Evolutionary conservation across 2,888 invertebrate species (phyloP).

Genomic region (Lepidonotus clava): DNA sequence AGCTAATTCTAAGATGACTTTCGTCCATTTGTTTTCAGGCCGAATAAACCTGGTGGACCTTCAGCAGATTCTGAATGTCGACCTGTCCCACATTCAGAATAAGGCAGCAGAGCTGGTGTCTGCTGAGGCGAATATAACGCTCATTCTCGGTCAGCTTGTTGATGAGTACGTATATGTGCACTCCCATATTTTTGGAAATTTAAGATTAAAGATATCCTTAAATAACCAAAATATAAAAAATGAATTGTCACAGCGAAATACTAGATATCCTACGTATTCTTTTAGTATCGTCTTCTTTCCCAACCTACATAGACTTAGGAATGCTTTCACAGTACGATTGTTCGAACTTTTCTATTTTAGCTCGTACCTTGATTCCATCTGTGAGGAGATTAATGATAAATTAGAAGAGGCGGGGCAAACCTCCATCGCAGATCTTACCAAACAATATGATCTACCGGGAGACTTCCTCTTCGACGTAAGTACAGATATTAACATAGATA

Average conservation of each 20-base stretch:
- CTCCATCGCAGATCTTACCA: conserved; percentile 91
- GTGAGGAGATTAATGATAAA: conserved; percentile 95
- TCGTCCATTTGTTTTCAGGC: conserved; percentile 82
- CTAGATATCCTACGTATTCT: too few species aligned
- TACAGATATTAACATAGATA: too few species aligned
- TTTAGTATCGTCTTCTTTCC: too few species aligned
- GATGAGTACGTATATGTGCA: conserved; percentile 84
- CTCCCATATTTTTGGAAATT: too few species aligned
- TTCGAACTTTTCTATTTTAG: conserved; percentile 75
- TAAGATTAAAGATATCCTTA: too few species aligned
- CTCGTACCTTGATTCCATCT: conserved; percentile 89
- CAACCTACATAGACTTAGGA: background rate
- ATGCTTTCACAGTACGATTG: background rate
- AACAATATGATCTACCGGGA: conserved; percentile 93
- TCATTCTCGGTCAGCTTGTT: conserved; percentile 94
- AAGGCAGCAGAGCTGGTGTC: conserved; percentile 87
- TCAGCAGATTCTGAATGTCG: conserved; percentile 92
- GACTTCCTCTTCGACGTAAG: conserved; percentile 89
- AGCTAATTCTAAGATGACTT: too few species aligned
- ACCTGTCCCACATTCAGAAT: conserved; percentile 88
- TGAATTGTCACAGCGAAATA: too few species aligned
- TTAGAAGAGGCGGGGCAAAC: conserved; percentile 89
- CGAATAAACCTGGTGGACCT: conserved; percentile 94
- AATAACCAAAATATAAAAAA: too few species aligned
- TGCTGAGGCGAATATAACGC: conserved; percentile 85